Conservation (phyloP, 2,797 vertebrate genomes). For the Podarcis lilfordi region DNA sequence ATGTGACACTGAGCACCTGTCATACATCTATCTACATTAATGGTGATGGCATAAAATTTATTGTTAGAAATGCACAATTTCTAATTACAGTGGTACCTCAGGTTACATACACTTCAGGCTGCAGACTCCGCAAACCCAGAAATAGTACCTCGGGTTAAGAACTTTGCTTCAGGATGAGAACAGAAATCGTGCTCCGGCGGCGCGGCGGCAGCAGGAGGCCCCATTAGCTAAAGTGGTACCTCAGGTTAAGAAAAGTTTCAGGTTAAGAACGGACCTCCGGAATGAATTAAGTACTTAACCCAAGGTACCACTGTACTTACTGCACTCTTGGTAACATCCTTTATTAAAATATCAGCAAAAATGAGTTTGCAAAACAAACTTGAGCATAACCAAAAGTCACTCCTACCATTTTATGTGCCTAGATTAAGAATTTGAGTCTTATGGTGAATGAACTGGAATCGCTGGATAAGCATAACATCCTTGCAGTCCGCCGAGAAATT, state of each 20-base stretch:
- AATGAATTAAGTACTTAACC: too few species aligned
- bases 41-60: constrained; percentile 42
- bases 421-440: constrained; percentile 87
- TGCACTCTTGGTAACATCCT: constrained; percentile 24
- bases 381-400: not conserved
- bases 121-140: too few species aligned
- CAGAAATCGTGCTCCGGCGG: too few species aligned
- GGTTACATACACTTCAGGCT: too few species aligned
- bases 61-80: constrained; percentile 55
- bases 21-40: constrained; percentile 36
- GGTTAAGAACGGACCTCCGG: too few species aligned
- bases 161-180: too few species aligned
- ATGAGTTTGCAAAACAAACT: constrained; percentile 64
- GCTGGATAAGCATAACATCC: constrained; percentile 80
- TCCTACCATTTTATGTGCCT: constrained; percentile 40
- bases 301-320: not conserved
- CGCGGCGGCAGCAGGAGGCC: too few species aligned
- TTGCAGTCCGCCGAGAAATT: constrained; percentile 78
- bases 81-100: constrained; percentile 1
- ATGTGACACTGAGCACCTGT: constrained; percentile 41
- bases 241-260: too few species aligned
- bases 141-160: too few species aligned
- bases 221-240: too few species aligned
- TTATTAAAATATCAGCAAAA: constrained; percentile 40
- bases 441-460: constrained; percentile 77